Conservation (phyloP, 2,888 invertebrate species). For the Saturnia japonica region DNA sequence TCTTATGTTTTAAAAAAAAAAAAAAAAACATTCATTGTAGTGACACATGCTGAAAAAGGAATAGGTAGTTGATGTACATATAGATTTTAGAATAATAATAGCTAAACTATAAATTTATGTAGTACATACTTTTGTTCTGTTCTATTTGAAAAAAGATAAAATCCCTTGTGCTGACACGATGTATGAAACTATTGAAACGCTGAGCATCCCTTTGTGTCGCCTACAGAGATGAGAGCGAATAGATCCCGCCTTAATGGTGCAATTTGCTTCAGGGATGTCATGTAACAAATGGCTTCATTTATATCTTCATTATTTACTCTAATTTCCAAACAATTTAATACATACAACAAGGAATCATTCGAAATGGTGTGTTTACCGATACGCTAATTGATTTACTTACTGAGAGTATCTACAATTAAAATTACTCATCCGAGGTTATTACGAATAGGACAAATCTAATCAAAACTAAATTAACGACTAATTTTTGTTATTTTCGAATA, state of each 20-base stretch:
- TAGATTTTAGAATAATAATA: neutral
- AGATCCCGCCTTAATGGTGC: constrained; percentile 25
- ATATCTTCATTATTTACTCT: neutral
- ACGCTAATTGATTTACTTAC: no score
- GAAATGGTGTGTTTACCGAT: neutral
- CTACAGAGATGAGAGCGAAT: constrained; percentile 24
- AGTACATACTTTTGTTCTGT: neutral
- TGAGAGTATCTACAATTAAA: no score
- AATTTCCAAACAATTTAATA: neutral
- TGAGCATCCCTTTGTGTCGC: constrained; percentile 37
- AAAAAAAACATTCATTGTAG: no score
- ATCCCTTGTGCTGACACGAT: constrained; percentile 34
- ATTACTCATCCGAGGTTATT: no score
- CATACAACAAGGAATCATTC: neutral
- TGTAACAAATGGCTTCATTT: constrained; percentile 7
- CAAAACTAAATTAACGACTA: no score
- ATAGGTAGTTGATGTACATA: neutral
- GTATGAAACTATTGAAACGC: constrained; percentile 29
- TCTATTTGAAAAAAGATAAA: constrained; percentile 24
- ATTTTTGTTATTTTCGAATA: no score
- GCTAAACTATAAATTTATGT: neutral
- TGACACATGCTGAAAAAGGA: neutral
- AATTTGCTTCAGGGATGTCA: constrained; percentile 21
- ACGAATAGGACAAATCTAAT: no score
- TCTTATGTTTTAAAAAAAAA: no score